Evolutionary conservation across 2,888 invertebrate species (phyloP), one percentile per base, ranked within the genome.

Genomic region (Dioctria rufipes): DNA sequence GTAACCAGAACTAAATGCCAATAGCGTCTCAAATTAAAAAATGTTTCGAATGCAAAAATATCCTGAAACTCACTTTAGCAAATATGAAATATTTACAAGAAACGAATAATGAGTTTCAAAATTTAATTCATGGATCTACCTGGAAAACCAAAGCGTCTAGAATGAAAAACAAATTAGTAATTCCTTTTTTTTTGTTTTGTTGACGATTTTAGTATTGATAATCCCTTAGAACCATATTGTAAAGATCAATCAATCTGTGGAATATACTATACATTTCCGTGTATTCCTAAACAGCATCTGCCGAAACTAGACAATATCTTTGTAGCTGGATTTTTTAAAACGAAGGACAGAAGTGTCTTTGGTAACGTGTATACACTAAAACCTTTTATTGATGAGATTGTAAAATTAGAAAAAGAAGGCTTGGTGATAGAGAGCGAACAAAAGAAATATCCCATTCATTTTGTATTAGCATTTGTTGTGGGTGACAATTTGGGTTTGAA

Each of bases 81-180:
- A 80, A 82, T 25, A 78, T 69, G 58, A 37, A 75, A 43, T 25
- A 37, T 61, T 46, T 75, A 25, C 11, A 78, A 9, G 51, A 65
- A 54, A 49, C 5, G 49, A 37, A 39, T 39, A 39, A 43, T 11
- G n/a, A 5, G 25, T 73, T 54, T 58, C 25, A 54, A 75, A 83
- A 65, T 54, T 25, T 80, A 8, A 63, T 82, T 63, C 63, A 80
- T 75, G 82, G 80, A 39, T 43, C 9, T 42, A 65, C 69, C 54
- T 82, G 82, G 81, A 81, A 82, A 71, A 11, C 80, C 69, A 83
- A 82, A 67, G n/a, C n/a, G n/a, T n/a, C n/a, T n/a, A n/a, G n/a
- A n/a, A n/a, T n/a, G n/a, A n/a, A n/a, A n/a, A n/a, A n/a, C n/a
- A n/a, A n/a, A n/a, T n/a, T n/a, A n/a, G n/a, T n/a, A n/a, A n/a